Evolutionary conservation across 2,888 invertebrate species (phyloP), one percentile per base, ranked within the genome.

Genomic region (Synergus japonicus): DNA sequence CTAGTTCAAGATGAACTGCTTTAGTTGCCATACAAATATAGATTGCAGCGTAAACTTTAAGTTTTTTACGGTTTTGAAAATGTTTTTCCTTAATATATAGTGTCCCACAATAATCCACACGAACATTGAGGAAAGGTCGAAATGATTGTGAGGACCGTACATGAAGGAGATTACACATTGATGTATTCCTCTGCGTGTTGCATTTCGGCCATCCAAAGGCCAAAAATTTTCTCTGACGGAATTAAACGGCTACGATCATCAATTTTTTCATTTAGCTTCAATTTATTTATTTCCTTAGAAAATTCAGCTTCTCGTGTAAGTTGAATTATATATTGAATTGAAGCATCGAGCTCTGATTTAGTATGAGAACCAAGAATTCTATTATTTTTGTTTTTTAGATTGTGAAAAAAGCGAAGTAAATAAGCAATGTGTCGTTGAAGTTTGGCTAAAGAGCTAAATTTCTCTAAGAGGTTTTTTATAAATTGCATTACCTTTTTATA

Each of bases 131-230:
- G 22, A 29, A 29, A 0, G 22, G 22, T 29, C 22, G 22, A 2
- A 29, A 2, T 2, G 22, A 29, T 29, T 29, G 2, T 2, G 22
- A 29, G 1, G 22, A 1, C 1, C 2, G 22, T 29, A 29, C 22
- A 1, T 29, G 22, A 2, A 2, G 22, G 1, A 29, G 22, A 29
- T 29, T 29, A 29, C 37, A 43, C 79, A 79, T n/a, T 65, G 13
- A 58, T 66, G 76, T n/a, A 79, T 65, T 0, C 77, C 37, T 29
- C 29, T 65, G 9, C 66, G 76, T 15, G 64, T 43, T 4, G 0
- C 15, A 54, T 77, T 77, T 44, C 49, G n/a, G 13, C 76, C 76
- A 29, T 79, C n/a, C 1, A 79, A 22, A n/a, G 66, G 79, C 76
- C 79, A 79, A 41, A 2, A 76, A 58, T 4, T 18, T 76, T 60